These are phyloP conservation scores for Lasioglossum pauxillum DNA, from an alignment of 2,888 invertebrate genomes.

Conservation along the genomic window DNA sequence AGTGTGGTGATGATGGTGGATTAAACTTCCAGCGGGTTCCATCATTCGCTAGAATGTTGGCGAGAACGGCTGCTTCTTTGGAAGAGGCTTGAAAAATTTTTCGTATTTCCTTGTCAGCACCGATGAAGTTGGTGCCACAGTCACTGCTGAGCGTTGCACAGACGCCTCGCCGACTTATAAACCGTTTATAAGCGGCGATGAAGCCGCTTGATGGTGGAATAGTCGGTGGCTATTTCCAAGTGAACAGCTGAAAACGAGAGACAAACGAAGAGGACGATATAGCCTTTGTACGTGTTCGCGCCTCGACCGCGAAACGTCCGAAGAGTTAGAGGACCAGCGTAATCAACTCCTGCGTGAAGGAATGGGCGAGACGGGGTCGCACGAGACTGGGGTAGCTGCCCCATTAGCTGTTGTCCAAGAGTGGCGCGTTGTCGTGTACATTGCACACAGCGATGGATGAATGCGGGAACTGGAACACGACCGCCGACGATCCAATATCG, in stretches of 20 bases:
- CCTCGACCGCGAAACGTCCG: neutral
- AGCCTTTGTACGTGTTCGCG: neutral
- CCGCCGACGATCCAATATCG: neutral
- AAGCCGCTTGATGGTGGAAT: neutral
- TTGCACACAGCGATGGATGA: neutral
- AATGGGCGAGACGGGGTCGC: neutral
- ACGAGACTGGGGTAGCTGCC: neutral
- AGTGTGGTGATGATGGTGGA: neutral
- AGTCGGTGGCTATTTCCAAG: neutral
- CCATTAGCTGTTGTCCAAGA: neutral
- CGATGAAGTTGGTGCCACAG: neutral
- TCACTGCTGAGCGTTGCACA: neutral
- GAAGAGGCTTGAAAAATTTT: neutral
- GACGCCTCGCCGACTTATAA: neutral
- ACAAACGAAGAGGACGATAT: neutral
- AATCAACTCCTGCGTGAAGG: neutral
- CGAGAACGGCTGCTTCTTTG: neutral
- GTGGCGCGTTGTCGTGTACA: neutral
- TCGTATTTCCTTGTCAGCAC: neutral
- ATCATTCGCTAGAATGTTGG: neutral
- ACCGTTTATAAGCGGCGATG: neutral
- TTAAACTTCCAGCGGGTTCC: neutral
- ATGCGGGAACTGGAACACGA: neutral
- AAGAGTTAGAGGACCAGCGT: neutral
- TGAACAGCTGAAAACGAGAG: neutral